Conservation (phyloP, 2,888 invertebrate genomes). For the Nineta flava region DNA sequence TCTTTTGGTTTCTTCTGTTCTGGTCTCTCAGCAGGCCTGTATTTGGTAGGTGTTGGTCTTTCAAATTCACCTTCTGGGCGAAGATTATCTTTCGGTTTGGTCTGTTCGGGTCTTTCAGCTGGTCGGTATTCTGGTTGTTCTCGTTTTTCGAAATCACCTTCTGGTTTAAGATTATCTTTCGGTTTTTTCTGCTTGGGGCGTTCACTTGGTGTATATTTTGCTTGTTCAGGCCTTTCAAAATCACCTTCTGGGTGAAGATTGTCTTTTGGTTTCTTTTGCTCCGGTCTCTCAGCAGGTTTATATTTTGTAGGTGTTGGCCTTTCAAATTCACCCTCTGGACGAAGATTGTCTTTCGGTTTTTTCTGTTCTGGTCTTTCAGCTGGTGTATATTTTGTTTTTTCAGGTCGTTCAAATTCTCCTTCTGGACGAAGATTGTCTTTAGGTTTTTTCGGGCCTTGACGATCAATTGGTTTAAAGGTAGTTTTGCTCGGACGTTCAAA, state of each 20-base stretch:
- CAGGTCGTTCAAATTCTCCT: slow-evolving; percentile 37
- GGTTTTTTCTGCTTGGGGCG: slow-evolving; percentile 25
- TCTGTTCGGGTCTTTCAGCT: slow-evolving; percentile 25
- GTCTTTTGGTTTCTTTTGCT: slow-evolving; percentile 29
- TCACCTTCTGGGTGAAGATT: slow-evolving; percentile 39
- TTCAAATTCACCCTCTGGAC: slow-evolving; percentile 36
- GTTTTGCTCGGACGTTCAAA: slow-evolving; percentile 33
- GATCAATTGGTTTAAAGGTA: slow-evolving; percentile 18
- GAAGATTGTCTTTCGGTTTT: slow-evolving; percentile 35
- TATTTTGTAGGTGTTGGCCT: slow-evolving; percentile 23
- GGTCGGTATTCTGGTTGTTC: slow-evolving; percentile 14
- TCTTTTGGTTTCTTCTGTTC: slow-evolving; percentile 41
- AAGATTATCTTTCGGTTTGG: slow-evolving; percentile 29
- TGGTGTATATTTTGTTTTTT: slow-evolving; percentile 28
- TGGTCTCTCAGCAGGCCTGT: slow-evolving; percentile 32
- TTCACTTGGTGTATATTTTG: slow-evolving; percentile 26
- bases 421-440: slow-evolving; percentile 37
- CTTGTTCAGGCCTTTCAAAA: slow-evolving; percentile 24
- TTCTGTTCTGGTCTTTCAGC: slow-evolving; percentile 29
- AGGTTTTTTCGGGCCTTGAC: slow-evolving; percentile 29
- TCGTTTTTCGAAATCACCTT: slow-evolving; percentile 25
- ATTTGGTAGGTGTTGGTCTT: slow-evolving; percentile 23
- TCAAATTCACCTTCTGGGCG: slow-evolving; percentile 36
- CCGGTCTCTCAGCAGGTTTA: slow-evolving; percentile 28
- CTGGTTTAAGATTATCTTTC: slow-evolving; percentile 35